Base-by-base conservation (phyloP, 2,888 invertebrate genomes). In the Tolmerus cingulatus region DNA sequence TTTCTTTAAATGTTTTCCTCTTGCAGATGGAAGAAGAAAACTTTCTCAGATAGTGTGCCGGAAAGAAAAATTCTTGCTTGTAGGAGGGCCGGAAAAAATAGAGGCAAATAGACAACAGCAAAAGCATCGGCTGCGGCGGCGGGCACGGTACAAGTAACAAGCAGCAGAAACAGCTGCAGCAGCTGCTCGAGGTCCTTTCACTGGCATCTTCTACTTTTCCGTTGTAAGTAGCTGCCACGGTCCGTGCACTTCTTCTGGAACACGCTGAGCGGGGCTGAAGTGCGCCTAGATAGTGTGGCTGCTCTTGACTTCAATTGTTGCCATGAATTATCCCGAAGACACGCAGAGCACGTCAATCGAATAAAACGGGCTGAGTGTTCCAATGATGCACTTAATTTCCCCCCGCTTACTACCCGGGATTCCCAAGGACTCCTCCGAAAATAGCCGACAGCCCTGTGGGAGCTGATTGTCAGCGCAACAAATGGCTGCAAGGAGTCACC, bases 281-380 rank as follows among this genome's bases (percentile, higher is more conserved):
- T 30, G 55, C 78, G 46, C 27, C 78, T 40, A 27, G 30, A 81
- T 81, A 30, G 46, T 51, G 23, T 81, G 27, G 51, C 27, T 81
- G 81, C 27, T 81, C 34, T 81, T 81, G 81, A 81, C 81, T 81
- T 81, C 46, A 81, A 81, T 81, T 81, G 30, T 81, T 81, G 81
- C 34, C 55, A 81, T 81, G 81, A 55, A 81, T 81, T 81, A 81
- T 55, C 81, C n/a, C 30, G 81, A 81, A 55, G 34, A 81, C 81
- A 81, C 81, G 43, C 43, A 81, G 46, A 27, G 51, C 55, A 55
- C 81, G 55, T 81, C 81, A 51, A 81, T 81, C 81, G 81, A 55
- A 81, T 81, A 81, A 81, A 81, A 51, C 81, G n/a, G n/a, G 81
- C 81, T 27, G 34, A 27, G 81, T 81, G 81, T 81, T 81, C 51